These are phyloP conservation scores for Harpalus rufipes DNA, from an alignment of 2,888 invertebrate species.

Conservation along the genomic window DNA sequence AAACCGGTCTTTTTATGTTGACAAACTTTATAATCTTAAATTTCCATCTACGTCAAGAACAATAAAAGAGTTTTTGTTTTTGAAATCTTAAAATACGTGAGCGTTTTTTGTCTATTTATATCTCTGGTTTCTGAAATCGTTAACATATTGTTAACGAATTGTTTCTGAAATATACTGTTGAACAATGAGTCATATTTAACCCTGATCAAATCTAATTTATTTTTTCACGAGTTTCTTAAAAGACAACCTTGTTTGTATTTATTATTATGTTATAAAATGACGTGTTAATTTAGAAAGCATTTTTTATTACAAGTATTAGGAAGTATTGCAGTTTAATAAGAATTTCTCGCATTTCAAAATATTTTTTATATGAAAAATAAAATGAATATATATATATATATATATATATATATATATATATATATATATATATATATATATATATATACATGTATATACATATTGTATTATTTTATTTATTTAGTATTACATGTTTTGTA, in stretches of 20 bases:
- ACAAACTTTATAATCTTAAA: neutral
- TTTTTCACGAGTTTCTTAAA: conserved; percentile 22
- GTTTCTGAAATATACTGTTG: conserved; percentile 10
- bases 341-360: neutral
- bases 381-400: no score
- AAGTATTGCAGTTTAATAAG: neutral
- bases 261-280: conserved; percentile 13
- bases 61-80: conserved; percentile 5
- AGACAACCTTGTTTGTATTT: conserved; percentile 28
- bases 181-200: conserved; percentile 34
- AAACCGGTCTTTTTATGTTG: neutral
- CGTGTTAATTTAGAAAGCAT: neutral
- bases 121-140: neutral
- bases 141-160: conserved; percentile 11
- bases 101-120: conserved; percentile 8
- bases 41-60: neutral
- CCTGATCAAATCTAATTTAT: conserved; percentile 26
- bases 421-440: no score
- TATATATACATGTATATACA: no score
- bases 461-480: no score
- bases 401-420: no score
- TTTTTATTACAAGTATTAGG: neutral
- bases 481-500: no score
- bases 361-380: no score
- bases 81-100: conserved; percentile 1